These are phyloP conservation scores for Leptura quadrifasciata DNA, from an alignment of 2,888 invertebrate genomes.

Conservation along the genomic window DNA sequence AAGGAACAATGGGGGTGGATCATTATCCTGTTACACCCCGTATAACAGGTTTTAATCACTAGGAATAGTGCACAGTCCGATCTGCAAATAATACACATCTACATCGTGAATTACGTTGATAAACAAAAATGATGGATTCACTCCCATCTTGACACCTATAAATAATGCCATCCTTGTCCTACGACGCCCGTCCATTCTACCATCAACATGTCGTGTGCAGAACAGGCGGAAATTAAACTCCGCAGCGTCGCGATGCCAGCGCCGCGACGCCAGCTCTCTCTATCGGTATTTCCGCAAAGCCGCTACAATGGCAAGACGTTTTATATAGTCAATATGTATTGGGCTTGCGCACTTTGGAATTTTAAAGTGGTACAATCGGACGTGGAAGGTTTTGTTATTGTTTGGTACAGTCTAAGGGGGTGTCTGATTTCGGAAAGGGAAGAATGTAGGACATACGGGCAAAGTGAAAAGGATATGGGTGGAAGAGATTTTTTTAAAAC, in stretches of 20 bases:
- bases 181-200: conserved; percentile 39
- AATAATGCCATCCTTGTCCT: conserved; percentile 13
- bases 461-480: conserved; percentile 14
- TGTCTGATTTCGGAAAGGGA: not conserved
- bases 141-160: not conserved
- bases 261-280: conserved; percentile 25
- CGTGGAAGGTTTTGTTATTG: conserved; percentile 35
- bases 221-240: conserved; percentile 15
- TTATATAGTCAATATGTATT: conserved; percentile 39
- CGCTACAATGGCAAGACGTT: conserved; percentile 34
- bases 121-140: not conserved
- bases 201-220: conserved; percentile 22
- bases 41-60: too few species aligned
- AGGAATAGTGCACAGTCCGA: too few species aligned
- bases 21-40: too few species aligned
- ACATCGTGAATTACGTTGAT: too few species aligned
- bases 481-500: conserved; percentile 17
- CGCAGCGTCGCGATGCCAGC: conserved; percentile 31
- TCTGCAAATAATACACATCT: too few species aligned
- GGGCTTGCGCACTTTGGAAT: conserved; percentile 24
- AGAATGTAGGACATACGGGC: conserved; percentile 21
- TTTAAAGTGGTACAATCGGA: conserved; percentile 36
- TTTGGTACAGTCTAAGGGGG: conserved; percentile 23
- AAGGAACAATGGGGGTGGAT: too few species aligned
- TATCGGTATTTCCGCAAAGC: conserved; percentile 17